Percentiles rank a stretch among this genome's conserved stretches.
Conservation (phyloP, 2,113 vertebrate species). For the Ranitomeya imitator region DNA sequence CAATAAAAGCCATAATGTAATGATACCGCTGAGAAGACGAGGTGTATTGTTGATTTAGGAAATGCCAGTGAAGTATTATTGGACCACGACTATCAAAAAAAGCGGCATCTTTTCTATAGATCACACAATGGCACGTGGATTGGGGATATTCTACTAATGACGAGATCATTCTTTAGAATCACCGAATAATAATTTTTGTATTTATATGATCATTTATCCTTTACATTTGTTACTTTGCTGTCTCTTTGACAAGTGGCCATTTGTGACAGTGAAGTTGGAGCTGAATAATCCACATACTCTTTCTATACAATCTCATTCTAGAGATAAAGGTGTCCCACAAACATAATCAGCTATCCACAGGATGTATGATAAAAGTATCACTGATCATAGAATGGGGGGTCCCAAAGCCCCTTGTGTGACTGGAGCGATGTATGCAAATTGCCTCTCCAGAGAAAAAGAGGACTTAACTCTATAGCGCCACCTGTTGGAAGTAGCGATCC, state of each 20-base stretch:
- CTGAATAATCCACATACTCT: neutral
- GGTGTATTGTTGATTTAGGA: neutral
- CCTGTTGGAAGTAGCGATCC: too few relatives aligned
- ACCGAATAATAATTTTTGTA: too few relatives aligned
- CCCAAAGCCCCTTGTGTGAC: too few relatives aligned
- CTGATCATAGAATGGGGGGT: too few relatives aligned
- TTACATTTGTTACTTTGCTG: neutral
- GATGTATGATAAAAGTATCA: too few relatives aligned
- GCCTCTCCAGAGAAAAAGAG: too few relatives aligned
- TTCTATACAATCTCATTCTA: neutral
- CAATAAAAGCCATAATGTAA: neutral
- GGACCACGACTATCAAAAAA: neutral
- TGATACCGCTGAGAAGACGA: neutral
- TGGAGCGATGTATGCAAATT: too few relatives aligned
- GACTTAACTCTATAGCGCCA: too few relatives aligned
- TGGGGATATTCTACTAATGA: neutral
- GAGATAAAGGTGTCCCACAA: neutral
- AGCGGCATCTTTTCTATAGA: neutral
- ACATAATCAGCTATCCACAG: too few relatives aligned
- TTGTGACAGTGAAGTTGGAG: neutral
- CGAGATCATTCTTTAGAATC: neutral
- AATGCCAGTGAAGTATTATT: neutral
- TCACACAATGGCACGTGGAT: too few relatives aligned
- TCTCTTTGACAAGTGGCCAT: neutral
- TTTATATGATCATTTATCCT: neutral